Conservation (phyloP, 2,797 vertebrate species). For the Monodelphis domestica region DNA sequence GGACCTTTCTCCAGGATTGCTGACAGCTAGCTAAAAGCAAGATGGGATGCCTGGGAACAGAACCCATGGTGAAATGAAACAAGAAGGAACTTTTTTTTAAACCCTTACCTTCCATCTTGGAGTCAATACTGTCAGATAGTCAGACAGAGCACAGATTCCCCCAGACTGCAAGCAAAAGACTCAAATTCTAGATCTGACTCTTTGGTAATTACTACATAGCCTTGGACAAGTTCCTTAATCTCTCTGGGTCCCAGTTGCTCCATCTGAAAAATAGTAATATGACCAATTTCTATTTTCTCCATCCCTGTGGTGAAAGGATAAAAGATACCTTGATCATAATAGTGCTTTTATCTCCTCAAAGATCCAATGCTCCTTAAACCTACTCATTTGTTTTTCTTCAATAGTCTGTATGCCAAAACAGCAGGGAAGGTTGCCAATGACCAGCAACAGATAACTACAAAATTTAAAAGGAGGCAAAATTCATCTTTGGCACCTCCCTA, state of each 20-base stretch:
- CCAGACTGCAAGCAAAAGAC: background rate
- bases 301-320: background rate
- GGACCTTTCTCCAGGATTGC: background rate
- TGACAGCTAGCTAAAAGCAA: background rate
- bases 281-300: background rate
- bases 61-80: background rate
- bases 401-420: background rate
- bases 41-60: background rate
- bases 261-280: background rate
- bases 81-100: background rate
- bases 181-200: background rate
- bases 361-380: background rate
- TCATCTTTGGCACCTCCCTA: background rate
- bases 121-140: too few species aligned
- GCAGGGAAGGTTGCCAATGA: background rate
- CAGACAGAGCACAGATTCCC: background rate
- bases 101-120: too few species aligned
- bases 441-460: background rate
- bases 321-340: background rate
- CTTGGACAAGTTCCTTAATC: background rate
- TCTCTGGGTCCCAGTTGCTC: background rate
- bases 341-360: background rate
- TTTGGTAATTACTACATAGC: background rate
- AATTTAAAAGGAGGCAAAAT: background rate
- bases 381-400: background rate